phyloP scores from a whole-genome alignment of 2,113 vertebrate genomes.

The Phasianus colchicus region DNA sequence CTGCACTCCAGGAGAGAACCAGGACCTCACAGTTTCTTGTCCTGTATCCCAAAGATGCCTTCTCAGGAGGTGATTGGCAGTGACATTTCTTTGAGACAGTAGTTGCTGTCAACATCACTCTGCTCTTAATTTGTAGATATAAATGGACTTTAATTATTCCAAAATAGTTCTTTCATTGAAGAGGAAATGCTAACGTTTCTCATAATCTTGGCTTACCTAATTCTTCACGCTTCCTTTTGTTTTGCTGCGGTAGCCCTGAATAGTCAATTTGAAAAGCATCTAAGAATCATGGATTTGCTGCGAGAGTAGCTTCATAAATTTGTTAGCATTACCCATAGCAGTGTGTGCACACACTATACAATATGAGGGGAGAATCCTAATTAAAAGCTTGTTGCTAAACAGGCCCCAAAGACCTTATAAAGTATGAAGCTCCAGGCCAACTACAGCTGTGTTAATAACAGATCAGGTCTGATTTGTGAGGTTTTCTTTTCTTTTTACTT shows the following conservation, averaged over 20 bases:
- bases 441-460: constrained; percentile 25
- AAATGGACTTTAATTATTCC: not conserved
- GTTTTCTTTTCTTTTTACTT: not conserved
- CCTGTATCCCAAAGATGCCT: not conserved
- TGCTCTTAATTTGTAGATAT: not conserved
- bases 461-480: constrained; percentile 47
- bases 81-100: not conserved
- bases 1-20: not conserved
- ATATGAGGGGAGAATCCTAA: constrained; percentile 66
- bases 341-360: constrained; percentile 23
- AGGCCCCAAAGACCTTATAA: constrained; percentile 73
- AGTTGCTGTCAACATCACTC: not conserved
- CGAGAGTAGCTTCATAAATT: constrained; percentile 47
- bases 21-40: not conserved
- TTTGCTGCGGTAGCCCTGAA: not conserved
- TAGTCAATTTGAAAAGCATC: constrained; percentile 24
- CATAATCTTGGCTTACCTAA: not conserved
- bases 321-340: constrained; percentile 43
- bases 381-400: constrained; percentile 74
- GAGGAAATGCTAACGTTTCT: not conserved
- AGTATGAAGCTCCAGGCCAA: constrained; percentile 60
- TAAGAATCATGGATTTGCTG: constrained; percentile 52
- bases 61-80: not conserved
- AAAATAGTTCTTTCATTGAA: not conserved
- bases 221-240: not conserved